Evolutionary conservation across 1,140 invertebrate genomes (phyloP), one percentile per base, ranked within the genome.

Genomic region (Tetramorium parvispinum): DNA sequence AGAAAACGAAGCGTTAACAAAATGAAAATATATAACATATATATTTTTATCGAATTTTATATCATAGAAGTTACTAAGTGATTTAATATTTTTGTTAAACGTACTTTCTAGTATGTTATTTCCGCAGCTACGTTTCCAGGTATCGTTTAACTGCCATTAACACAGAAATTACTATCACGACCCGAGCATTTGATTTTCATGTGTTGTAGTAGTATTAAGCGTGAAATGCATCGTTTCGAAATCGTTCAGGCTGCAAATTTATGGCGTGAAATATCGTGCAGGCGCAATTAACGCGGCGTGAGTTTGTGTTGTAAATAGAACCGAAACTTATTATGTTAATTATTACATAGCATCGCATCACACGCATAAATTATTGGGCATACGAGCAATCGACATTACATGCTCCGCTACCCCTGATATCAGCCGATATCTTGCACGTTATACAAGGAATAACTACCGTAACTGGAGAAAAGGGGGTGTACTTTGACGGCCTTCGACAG

Each of bases 321-420:
- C 40, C 27, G 43, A 59, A 83, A 83, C 79, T 83, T 83, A 73
- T 83, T 83, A 83, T 59, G 79, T 83, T 83, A 83, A 83, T 83
- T 73, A 73, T 83, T 75, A 73, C 70, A 59, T 37, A 59, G 79
- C 68, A 37, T 83, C 53, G 79, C 68, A 37, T 83, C 53, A 24
- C 68, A 37, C 53, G 79, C 53, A 75, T 73, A 75, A 75, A 75
- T 83, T 83, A 83, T 71, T 37, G 24, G 24, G 3, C 18, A n/a
- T 32, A 27, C 24, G 68, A 40, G 53, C 24, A 71, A 73, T 83
- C 13, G 40, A 75, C 40, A 46, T 70, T 43, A 57, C 21, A 2
- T 18, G 13, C 24, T 37, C 16, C 0, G n/a, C 5, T 21, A 37
- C 8, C n/a, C 24, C 43, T 4, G n/a, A 40, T 68, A 7, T 8